Conservation (phyloP, 2,113 vertebrate species). For the Diglossa brunneiventris region DNA sequence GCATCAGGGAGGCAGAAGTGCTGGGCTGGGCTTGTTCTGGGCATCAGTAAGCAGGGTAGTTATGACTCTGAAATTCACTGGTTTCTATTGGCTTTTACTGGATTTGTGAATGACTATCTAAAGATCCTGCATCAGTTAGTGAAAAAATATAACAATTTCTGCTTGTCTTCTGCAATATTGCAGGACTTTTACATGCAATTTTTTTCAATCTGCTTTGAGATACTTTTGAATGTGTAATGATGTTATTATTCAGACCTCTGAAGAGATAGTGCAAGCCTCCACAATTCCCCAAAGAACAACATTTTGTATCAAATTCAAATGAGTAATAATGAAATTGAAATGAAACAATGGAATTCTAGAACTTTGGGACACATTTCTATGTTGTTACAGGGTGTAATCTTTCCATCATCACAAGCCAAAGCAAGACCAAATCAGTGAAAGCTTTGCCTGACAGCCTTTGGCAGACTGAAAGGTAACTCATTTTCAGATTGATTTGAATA, state of each 20-base stretch:
- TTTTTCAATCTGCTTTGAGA: background rate
- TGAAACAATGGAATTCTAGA: background rate
- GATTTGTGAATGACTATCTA: background rate
- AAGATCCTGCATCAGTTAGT: background rate
- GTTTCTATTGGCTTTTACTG: background rate
- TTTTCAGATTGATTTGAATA: slow-evolving; percentile 54
- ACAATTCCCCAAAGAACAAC: background rate
- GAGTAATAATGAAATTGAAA: background rate
- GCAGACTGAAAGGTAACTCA: slow-evolving; percentile 19
- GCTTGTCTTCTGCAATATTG: background rate
- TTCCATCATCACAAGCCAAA: slow-evolving; percentile 2
- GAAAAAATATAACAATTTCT: background rate
- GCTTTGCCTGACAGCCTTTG: slow-evolving; percentile 25
- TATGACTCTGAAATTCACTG: background rate
- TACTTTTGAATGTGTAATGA: background rate
- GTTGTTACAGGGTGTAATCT: background rate
- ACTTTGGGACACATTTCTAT: background rate
- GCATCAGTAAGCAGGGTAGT: background rate
- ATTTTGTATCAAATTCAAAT: background rate
- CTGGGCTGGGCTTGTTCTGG: background rate
- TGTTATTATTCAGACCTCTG: background rate
- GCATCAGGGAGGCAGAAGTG: background rate
- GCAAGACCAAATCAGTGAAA: slow-evolving; percentile 8
- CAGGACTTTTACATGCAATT: background rate
- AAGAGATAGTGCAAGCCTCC: background rate